Evolutionary conservation across 2,113 vertebrate species (phyloP).

Genomic region (Bos taurus): ARS-UCD2.0 NC_037334.1:102605501-102606000

Average conservation of each 20-base stretch:
- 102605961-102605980: neutral
- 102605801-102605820: neutral
- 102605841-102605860: neutral
- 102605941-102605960: accelerated
- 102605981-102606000: neutral
- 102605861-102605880: neutral
- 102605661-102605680: neutral
- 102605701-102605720: neutral
- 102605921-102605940: neutral
- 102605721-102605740: neutral
- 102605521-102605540: neutral
- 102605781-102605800: neutral
- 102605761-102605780: neutral
- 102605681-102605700: neutral
- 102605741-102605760: neutral
- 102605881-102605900: neutral
- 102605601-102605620: neutral
- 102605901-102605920: neutral
- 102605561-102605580: neutral
- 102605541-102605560: neutral
- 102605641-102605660: neutral
- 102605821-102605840: neutral
- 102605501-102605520: neutral
- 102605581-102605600: neutral
- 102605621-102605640: neutral